These are phyloP conservation scores for Lasioglossum baleicum DNA, from an alignment of 1,140 invertebrate species.

Conservation along the genomic window DNA sequence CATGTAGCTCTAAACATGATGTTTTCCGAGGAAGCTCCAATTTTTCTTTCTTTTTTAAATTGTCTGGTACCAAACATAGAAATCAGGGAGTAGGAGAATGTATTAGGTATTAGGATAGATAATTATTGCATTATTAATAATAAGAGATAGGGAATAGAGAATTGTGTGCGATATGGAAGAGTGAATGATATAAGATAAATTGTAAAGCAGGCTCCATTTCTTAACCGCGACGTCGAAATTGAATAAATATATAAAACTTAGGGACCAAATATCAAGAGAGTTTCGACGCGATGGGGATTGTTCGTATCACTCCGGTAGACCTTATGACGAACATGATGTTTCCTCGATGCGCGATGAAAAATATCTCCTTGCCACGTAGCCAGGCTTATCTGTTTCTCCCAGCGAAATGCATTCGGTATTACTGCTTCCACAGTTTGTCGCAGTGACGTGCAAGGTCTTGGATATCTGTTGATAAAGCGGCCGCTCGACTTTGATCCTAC, in stretches of 20 bases:
- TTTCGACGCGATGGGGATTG: neutral
- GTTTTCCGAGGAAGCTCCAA: neutral
- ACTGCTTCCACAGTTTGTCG: conserved; percentile 7
- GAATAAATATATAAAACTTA: neutral
- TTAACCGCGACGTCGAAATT: no score
- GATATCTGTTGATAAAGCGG: conserved; percentile 12
- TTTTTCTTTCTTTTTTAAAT: no score
- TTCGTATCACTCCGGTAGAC: conserved; percentile 13
- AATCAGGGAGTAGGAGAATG: no score
- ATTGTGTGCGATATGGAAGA: no score
- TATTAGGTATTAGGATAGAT: no score
- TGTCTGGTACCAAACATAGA: no score
- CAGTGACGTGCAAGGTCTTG: conserved; percentile 24
- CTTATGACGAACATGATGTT: conserved; percentile 42
- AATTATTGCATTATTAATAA: no score
- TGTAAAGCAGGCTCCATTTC: no score
- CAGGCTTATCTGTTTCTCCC: conserved; percentile 20
- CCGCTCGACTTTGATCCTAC: neutral
- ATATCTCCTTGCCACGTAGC: conserved; percentile 22
- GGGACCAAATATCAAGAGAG: neutral
- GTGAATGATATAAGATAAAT: no score
- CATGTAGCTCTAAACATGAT: neutral
- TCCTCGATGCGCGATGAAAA: conserved; percentile 38
- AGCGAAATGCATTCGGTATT: conserved; percentile 23
- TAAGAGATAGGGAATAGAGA: no score